Percentiles rank a stretch among this genome's conserved stretches.
phyloP scores from a whole-genome alignment of 2,888 invertebrate species.

The Mechanitis messenoides region DNA sequence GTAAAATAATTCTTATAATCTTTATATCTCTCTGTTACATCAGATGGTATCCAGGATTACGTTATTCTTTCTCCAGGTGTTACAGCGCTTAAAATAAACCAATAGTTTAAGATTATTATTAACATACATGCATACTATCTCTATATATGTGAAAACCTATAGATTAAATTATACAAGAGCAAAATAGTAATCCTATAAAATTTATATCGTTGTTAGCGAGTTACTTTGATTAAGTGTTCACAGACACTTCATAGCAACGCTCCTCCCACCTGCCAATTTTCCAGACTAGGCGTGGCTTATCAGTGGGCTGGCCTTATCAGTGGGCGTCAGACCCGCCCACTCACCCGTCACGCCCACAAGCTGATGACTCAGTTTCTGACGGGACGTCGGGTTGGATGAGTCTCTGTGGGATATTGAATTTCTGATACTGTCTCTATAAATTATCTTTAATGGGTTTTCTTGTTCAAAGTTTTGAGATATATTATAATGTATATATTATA shows the following conservation, averaged over 20 bases:
- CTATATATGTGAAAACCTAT: constrained; percentile 5
- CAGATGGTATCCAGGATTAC: too few relatives aligned
- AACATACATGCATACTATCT: too few relatives aligned
- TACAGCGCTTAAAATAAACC: too few relatives aligned
- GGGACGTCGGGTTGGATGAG: constrained; percentile 55
- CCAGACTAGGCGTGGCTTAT: constrained; percentile 44
- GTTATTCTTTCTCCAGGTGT: too few relatives aligned
- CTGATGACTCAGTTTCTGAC: constrained; percentile 62
- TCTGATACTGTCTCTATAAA: not conserved
- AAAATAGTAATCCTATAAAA: constrained; percentile 44
- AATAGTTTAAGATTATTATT: too few relatives aligned
- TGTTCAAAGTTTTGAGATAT: too few relatives aligned
- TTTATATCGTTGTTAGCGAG: constrained; percentile 68
- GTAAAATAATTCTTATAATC: too few relatives aligned
- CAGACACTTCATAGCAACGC: constrained; percentile 61
- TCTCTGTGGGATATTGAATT: constrained; percentile 33
- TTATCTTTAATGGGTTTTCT: too few relatives aligned
- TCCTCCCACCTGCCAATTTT: constrained; percentile 67
- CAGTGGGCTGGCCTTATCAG: constrained; percentile 47
- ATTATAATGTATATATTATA: too few relatives aligned
- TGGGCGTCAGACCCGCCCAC: constrained; percentile 53
- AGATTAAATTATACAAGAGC: constrained; percentile 16
- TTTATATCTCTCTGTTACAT: too few relatives aligned
- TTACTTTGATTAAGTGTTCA: constrained; percentile 73
- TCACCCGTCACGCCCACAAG: constrained; percentile 57